Evolutionary conservation across 2,888 invertebrate genomes (phyloP).

Genomic region (Ichneumon xanthorius): DNA sequence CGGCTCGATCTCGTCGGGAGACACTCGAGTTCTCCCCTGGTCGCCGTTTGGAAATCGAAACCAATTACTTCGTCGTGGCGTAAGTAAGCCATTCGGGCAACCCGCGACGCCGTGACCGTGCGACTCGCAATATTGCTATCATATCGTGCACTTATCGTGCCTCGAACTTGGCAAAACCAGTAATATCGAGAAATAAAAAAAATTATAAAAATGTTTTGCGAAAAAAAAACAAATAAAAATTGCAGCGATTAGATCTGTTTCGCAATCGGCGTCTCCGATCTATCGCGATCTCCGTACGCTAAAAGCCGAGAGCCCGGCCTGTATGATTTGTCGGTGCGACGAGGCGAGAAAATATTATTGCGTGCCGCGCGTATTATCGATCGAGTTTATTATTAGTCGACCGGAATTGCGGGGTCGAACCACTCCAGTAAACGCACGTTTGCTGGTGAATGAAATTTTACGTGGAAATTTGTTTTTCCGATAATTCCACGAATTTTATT

Average conservation of each 20-base stretch:
- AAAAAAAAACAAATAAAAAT: background rate
- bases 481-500: too few relatives aligned
- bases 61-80: slow-evolving; percentile 62
- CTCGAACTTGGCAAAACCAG: background rate
- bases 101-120: background rate
- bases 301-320: background rate
- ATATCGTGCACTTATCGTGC: background rate
- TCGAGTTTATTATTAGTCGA: slow-evolving; percentile 4
- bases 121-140: background rate
- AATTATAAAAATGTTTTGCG: background rate
- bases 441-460: background rate
- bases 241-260: slow-evolving; percentile 5
- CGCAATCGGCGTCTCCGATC: slow-evolving; percentile 29
- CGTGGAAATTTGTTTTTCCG: background rate
- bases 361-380: slow-evolving; percentile 18
- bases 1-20: slow-evolving; percentile 16
- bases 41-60: slow-evolving; percentile 67
- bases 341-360: slow-evolving; percentile 14
- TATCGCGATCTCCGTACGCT: slow-evolving; percentile 12
- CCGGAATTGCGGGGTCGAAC: background rate
- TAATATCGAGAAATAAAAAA: background rate
- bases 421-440: background rate
- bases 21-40: slow-evolving; percentile 29
- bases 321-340: slow-evolving; percentile 9
- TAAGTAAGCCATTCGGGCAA: slow-evolving; percentile 52